Percentiles rank a stretch among this genome's conserved stretches.
phyloP scores from a whole-genome alignment of 2,797 vertebrate species.

The Anguilla megastoma region DNA sequence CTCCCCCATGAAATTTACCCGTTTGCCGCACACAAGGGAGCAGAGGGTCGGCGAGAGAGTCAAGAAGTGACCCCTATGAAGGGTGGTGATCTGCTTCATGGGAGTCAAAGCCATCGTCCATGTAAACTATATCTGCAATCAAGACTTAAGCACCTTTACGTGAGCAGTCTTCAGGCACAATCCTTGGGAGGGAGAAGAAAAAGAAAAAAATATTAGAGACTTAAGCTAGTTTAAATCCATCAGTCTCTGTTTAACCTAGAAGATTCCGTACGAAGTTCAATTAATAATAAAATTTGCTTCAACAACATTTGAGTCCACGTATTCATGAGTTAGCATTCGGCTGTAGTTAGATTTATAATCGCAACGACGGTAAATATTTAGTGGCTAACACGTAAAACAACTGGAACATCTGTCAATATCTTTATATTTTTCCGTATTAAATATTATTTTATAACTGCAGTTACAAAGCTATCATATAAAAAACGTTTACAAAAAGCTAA shows the following conservation, averaged over 20 bases:
- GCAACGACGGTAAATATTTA: not conserved
- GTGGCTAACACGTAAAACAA: not conserved
- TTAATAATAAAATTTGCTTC: not conserved
- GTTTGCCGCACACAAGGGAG: slow-evolving; percentile 40
- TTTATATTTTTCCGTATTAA: not conserved
- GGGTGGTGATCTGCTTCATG: slow-evolving; percentile 46
- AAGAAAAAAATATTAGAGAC: not conserved
- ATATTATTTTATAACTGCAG: too few species aligned
- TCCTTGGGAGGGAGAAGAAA: not conserved
- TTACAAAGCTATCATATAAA: too few species aligned
- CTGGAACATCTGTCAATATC: not conserved
- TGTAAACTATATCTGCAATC: slow-evolving; percentile 51
- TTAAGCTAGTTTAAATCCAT: not conserved
- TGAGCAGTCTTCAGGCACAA: not conserved
- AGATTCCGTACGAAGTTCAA: not conserved
- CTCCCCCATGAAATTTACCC: slow-evolving; percentile 50
- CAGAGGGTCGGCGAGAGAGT: slow-evolving; percentile 33
- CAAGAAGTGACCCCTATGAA: slow-evolving; percentile 43
- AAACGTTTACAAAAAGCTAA: too few species aligned
- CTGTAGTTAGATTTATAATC: not conserved
- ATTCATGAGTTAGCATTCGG: not conserved
- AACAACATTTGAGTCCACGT: not conserved
- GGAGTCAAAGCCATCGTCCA: slow-evolving; percentile 49
- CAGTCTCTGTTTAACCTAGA: not conserved
- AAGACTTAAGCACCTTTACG: slow-evolving; percentile 35